Percentiles rank a stretch among this genome's conserved stretches.
Conservation (phyloP, 2,797 vertebrate genomes). For the Anomalospiza imberbis region DNA sequence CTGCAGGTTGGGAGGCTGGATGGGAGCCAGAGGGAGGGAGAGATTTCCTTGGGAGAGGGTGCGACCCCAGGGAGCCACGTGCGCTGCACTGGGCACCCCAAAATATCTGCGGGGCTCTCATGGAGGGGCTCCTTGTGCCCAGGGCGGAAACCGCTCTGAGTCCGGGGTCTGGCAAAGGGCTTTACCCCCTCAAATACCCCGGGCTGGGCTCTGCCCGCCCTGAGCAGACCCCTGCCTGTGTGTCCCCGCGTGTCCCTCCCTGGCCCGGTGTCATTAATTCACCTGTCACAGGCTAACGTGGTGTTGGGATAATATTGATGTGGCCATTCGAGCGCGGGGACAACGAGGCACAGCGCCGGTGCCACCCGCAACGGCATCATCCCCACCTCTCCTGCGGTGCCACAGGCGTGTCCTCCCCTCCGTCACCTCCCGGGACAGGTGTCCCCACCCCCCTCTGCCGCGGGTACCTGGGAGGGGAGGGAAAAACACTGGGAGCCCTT, state of each 20-base stretch:
- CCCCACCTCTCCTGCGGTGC: not conserved
- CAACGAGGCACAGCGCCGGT: not conserved
- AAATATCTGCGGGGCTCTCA: rapidly evolving
- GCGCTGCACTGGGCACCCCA: rapidly evolving
- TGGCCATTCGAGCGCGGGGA: constrained; percentile 14
- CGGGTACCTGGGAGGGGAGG: not conserved
- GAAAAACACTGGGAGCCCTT: constrained; percentile 41
- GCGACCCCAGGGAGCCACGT: rapidly evolving
- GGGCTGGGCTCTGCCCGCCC: not conserved
- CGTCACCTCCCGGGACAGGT: rapidly evolving
- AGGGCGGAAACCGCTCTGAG: not conserved
- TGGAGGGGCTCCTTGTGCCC: not conserved
- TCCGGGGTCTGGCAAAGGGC: not conserved
- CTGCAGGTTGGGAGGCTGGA: not conserved
- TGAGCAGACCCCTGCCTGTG: rapidly evolving
- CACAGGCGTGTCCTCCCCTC: not conserved
- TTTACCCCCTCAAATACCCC: rapidly evolving
- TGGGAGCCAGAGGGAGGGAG: not conserved
- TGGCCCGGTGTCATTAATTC: not conserved
- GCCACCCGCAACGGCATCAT: not conserved
- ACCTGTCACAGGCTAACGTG: constrained; percentile 33
- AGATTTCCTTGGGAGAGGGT: not conserved
- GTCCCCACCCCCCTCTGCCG: not conserved
- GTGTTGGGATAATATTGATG: constrained; percentile 32
- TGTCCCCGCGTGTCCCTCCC: not conserved